Evolutionary conservation across 2,113 vertebrate genomes (phyloP).

Genomic region (Entelurus aequoreus): DNA sequence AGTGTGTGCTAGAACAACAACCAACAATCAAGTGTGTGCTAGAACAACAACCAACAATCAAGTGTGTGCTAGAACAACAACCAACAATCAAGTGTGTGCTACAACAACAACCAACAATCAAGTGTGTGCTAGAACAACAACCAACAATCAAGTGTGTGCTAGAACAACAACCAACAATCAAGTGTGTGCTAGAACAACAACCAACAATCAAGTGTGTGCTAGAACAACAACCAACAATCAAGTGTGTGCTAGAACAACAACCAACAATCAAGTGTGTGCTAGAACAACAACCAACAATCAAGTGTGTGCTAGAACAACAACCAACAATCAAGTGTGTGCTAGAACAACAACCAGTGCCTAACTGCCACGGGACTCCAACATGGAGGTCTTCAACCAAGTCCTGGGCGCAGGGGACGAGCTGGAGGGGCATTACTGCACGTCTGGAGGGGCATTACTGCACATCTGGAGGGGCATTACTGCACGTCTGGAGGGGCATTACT

Average conservation of each 20-base stretch:
- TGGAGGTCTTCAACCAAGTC: constrained; percentile 12
- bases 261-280: not conserved
- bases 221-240: no score
- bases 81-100: not conserved
- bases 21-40: no score
- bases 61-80: not conserved
- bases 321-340: constrained; percentile 1
- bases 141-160: not conserved
- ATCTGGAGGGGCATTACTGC: no score
- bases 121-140: no score
- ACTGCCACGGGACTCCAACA: constrained; percentile 3
- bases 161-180: no score
- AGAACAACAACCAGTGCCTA: not conserved
- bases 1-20: not conserved
- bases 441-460: constrained; percentile 21
- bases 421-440: constrained; percentile 22
- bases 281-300: no score
- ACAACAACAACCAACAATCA: no score
- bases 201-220: not conserved
- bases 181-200: no score
- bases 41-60: not conserved
- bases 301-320: no score
- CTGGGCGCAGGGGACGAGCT: not conserved
- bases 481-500: not conserved
- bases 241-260: no score